Conservation (phyloP, 2,113 vertebrate species). For the Oceanodroma tethys region DNA sequence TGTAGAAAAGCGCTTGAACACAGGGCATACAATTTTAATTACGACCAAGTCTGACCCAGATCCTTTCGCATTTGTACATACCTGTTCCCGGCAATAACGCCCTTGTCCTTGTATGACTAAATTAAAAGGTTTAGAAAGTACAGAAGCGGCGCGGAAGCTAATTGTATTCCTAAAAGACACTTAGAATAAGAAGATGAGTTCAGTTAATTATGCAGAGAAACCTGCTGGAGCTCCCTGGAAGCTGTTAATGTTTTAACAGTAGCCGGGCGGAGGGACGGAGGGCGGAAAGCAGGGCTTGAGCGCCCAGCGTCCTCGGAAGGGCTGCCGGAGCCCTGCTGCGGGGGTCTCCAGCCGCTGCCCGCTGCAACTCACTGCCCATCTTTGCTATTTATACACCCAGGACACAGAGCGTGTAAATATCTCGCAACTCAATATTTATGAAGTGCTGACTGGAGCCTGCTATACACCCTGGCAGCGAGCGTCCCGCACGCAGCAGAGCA, state of each 20-base stretch:
- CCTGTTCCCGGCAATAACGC: not conserved
- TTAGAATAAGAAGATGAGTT: not conserved
- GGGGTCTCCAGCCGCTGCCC: not conserved
- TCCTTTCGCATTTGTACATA: not conserved
- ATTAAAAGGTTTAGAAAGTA: not conserved
- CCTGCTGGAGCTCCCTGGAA: not conserved
- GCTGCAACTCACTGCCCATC: not conserved
- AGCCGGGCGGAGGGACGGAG: not conserved
- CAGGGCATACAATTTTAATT: not conserved
- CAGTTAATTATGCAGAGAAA: not conserved
- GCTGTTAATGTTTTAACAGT: not conserved
- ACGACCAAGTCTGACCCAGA: not conserved
- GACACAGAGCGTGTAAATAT: not conserved
- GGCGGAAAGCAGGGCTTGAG: not conserved
- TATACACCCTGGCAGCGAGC: not conserved
- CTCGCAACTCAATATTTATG: not conserved
- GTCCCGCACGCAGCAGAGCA: not conserved
- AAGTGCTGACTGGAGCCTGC: not conserved
- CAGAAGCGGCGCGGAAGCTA: not conserved
- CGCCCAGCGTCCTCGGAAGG: fast-evolving
- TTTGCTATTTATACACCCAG: not conserved
- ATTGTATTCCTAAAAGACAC: constrained; percentile 44
- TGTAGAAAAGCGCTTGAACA: not conserved
- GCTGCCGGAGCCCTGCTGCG: not conserved
- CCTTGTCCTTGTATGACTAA: not conserved